Base-by-base conservation (phyloP, 2,797 vertebrate genomes). In the Phataginus tetradactyla region DNA sequence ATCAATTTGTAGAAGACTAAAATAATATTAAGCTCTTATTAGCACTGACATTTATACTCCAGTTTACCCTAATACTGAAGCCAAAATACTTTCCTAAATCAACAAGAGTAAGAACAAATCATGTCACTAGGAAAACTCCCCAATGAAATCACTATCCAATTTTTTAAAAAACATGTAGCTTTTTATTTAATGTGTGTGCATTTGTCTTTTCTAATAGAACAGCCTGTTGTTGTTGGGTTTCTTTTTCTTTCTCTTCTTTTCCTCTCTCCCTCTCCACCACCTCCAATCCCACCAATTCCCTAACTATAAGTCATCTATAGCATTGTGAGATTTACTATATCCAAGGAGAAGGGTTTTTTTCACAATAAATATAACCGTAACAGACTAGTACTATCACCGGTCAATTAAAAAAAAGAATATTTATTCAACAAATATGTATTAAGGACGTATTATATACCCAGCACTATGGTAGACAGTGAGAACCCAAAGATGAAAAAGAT, bases 1-100 rank as follows among this genome's bases (percentile, higher is more conserved):
- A 98, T 96, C 98, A 98, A 98, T 93, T 97, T 97, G 95, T 91
- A 79, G 97, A 98, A 86, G 90, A 97, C 96, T 97, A 97, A 98
- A 98, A 98, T 45, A 45, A 75, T 97, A 97, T 96, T 97, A 94
- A 96, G 92, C 95, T 45, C 45, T 45, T 98, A 97, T 97, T 97
- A 98, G 97, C 96, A 97, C 68, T 95, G 78, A 93, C 51, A 68
- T 94, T 96, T 97, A 93, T 86, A 96, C 27, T 94, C 57, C 68
- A 69, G 49, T 94, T 97, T 96, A 94, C 95, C 93, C 93, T 94
- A 96, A 94, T 69, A 96, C 7, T 97, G 96, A 97, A 92, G 0
- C 0, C 51, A 90, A 59, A 96, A 94, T 79, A 92, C 25, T 85
- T 59, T 94, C 89, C 85, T 96, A 93, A 83, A 97, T 94, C 74